A percentile compares a stretch with the other conserved stretches of the same genome.
These are phyloP conservation scores for Nerophis lumbriciformis DNA, from an alignment of 2,113 vertebrate species.

Conservation along the genomic window DNA sequence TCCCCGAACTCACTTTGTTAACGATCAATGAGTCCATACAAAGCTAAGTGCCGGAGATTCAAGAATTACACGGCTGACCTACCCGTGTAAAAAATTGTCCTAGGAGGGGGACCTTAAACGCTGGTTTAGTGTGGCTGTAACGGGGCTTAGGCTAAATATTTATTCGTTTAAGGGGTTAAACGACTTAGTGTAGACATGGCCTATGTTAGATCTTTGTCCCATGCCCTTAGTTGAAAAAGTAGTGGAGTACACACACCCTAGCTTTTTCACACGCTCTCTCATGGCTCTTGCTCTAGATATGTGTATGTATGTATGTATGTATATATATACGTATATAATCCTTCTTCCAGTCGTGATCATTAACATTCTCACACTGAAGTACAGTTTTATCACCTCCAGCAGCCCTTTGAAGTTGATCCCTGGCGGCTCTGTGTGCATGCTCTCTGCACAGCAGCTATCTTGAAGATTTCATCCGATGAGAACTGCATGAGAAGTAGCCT, in stretches of 20 bases:
- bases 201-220: too few species aligned
- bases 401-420: slow-evolving; percentile 52
- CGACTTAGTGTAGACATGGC: too few species aligned
- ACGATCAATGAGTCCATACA: too few species aligned
- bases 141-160: too few species aligned
- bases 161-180: too few species aligned
- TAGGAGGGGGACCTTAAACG: too few species aligned
- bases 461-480: slow-evolving; percentile 20
- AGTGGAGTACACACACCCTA: slow-evolving; percentile 25
- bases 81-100: too few species aligned
- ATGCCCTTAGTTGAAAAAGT: neutral
- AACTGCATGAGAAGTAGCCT: slow-evolving; percentile 8
- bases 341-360: slow-evolving; percentile 48
- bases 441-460: slow-evolving; percentile 6
- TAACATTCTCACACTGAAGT: slow-evolving; percentile 65
- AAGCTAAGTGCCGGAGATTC: too few species aligned
- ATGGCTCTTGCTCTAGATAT: slow-evolving; percentile 12
- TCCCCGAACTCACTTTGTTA: too few species aligned
- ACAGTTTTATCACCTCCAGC: slow-evolving; percentile 55
- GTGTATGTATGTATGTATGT: too few species aligned
- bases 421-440: slow-evolving; percentile 2
- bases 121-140: too few species aligned
- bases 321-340: slow-evolving; percentile 35
- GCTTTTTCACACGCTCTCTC: slow-evolving; percentile 57
- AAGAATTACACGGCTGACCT: too few species aligned